Percentiles rank a stretch among this genome's conserved stretches.
Conservation (phyloP, 2,113 vertebrate species). For the Catagonus wagneri region DNA sequence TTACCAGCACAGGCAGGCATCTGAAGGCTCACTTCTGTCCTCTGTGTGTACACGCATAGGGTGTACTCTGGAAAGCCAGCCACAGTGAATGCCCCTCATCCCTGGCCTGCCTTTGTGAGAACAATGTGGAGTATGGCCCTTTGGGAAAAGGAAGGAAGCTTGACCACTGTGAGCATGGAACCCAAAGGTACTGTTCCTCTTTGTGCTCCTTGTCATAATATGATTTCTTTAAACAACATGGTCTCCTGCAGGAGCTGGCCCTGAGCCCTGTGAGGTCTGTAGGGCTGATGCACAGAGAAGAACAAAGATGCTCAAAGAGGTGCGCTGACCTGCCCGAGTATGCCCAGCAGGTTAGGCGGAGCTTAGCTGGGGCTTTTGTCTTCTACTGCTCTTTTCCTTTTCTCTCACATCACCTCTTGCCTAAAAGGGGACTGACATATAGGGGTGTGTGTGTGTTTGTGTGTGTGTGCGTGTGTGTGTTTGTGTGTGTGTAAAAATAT, state of each 20-base stretch:
- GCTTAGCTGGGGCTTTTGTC: not conserved
- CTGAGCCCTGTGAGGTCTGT: not conserved
- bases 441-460: not conserved
- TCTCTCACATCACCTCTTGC: not conserved
- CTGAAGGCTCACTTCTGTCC: not conserved
- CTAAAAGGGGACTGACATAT: not conserved
- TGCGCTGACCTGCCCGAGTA: not conserved
- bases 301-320: not conserved
- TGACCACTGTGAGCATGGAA: not conserved
- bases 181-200: too few relatives aligned
- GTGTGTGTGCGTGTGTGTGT: not conserved
- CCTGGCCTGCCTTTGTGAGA: not conserved
- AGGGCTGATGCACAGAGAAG: not conserved
- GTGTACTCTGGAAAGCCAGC: not conserved
- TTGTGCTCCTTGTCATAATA: not conserved
- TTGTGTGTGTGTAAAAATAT: not conserved
- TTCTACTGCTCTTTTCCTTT: not conserved
- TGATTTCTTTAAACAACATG: not conserved
- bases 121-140: not conserved
- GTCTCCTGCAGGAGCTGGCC: not conserved
- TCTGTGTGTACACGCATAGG: accelerated
- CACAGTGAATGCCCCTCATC: not conserved
- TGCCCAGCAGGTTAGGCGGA: not conserved
- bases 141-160: not conserved
- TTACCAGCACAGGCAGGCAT: accelerated